phyloP scores from a whole-genome alignment of 2,888 invertebrate species.

The Microctonus brassicae region DNA sequence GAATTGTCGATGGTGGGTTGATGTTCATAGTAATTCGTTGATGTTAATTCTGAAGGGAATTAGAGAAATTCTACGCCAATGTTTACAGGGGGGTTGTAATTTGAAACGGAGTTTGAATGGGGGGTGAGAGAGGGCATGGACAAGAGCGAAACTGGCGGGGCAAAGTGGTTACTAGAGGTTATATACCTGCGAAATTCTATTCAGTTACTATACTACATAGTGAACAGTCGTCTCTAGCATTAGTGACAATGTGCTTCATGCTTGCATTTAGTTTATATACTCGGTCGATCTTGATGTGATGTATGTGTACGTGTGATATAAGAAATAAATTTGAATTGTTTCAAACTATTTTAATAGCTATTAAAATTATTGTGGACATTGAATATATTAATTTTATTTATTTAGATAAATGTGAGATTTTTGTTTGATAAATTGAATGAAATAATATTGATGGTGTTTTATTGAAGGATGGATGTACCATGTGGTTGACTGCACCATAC shows the following conservation, averaged over 20 bases:
- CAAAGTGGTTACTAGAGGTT: slow-evolving; percentile 58
- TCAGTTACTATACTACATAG: slow-evolving; percentile 41
- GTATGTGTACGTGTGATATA: too few species aligned
- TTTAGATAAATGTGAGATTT: background rate
- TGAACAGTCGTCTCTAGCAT: slow-evolving; percentile 33
- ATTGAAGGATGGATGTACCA: slow-evolving; percentile 91
- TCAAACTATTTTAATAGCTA: background rate
- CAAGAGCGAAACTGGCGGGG: slow-evolving; percentile 45
- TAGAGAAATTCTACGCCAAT: slow-evolving; percentile 55
- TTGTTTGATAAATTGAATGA: background rate
- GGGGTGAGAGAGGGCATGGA: slow-evolving; percentile 19
- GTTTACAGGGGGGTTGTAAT: slow-evolving; percentile 62
- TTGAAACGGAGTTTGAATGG: slow-evolving; percentile 51
- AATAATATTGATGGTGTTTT: background rate
- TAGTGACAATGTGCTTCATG: background rate
- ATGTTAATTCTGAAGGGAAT: background rate
- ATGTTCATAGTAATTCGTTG: slow-evolving; percentile 1
- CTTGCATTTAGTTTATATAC: too few species aligned
- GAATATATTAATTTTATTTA: background rate
- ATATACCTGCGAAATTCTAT: slow-evolving; percentile 63
- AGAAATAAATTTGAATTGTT: background rate
- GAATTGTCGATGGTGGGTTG: background rate
- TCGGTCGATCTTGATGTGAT: too few species aligned
- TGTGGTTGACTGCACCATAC: slow-evolving; percentile 79
- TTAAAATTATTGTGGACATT: background rate